phyloP scores from a whole-genome alignment of 1,140 invertebrate genomes.

The Diorhabda carinulata region DNA sequence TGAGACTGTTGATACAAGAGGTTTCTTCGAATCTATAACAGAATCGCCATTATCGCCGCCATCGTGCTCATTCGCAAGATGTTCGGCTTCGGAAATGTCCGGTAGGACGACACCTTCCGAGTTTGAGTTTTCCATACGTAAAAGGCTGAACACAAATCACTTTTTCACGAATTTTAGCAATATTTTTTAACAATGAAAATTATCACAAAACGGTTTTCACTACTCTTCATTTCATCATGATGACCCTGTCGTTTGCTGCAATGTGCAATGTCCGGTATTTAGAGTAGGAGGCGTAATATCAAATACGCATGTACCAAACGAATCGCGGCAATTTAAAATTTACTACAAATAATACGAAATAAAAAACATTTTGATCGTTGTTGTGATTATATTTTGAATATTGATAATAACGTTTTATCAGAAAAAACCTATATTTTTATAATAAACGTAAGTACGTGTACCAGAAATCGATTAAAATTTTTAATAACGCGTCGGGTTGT shows the following conservation, averaged over 20 bases:
- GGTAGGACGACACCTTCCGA: conserved; percentile 65
- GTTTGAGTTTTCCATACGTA: conserved; percentile 52
- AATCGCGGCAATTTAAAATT: conserved; percentile 29
- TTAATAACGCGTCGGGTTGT: too few relatives aligned
- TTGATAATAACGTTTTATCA: too few relatives aligned
- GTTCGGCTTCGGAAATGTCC: conserved; percentile 64
- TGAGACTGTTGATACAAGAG: conserved; percentile 46
- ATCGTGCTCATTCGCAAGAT: conserved; percentile 57
- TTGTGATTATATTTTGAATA: too few relatives aligned
- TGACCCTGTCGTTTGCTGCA: conserved; percentile 18
- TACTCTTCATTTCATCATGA: conserved; percentile 18
- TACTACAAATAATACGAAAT: neutral
- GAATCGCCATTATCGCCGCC: conserved; percentile 46
- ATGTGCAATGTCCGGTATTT: conserved; percentile 22
- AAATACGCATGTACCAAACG: conserved; percentile 28
- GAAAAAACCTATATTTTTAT: too few relatives aligned
- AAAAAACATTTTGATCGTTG: neutral
- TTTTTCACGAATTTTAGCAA: conserved; percentile 11
- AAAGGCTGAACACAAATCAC: conserved; percentile 24
- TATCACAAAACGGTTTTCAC: conserved; percentile 24
- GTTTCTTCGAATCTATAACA: conserved; percentile 47
- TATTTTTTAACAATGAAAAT: conserved; percentile 12
- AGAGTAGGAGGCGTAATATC: conserved; percentile 2
- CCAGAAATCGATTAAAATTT: too few relatives aligned
- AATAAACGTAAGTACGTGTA: too few relatives aligned